Conservation (phyloP, 2,797 vertebrate species). For the Hapalemur alaotrensis region DNA sequence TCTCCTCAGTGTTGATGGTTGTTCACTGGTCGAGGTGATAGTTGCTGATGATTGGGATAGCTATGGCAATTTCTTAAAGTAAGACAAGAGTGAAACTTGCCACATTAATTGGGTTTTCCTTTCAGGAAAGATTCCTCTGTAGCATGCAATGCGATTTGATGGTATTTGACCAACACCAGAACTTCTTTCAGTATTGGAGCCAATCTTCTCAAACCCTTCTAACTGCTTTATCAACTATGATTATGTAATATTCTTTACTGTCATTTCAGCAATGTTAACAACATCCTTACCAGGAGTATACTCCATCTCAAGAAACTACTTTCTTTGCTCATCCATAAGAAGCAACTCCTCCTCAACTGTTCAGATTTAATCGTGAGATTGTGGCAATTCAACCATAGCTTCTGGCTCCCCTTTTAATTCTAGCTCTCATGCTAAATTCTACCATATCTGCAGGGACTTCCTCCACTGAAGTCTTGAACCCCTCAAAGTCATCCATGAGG, state of each 20-base stretch:
- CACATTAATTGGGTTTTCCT: neutral
- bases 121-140: neutral
- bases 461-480: neutral
- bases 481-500: neutral
- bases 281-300: neutral
- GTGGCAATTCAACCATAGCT: neutral
- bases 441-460: neutral
- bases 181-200: neutral
- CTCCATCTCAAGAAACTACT: neutral
- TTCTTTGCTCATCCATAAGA: neutral
- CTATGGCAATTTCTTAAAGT: neutral
- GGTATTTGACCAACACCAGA: neutral
- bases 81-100: neutral
- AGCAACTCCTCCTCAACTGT: neutral
- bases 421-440: neutral
- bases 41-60: neutral
- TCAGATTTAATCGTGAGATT: neutral
- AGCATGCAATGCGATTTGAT: neutral
- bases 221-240: neutral
- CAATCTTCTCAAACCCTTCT: neutral
- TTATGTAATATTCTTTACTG: neutral
- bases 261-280: neutral
- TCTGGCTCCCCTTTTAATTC: neutral
- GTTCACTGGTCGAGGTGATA: neutral
- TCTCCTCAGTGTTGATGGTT: neutral